These are phyloP conservation scores for Yponomeuta sedellus DNA, from an alignment of 2,888 invertebrate genomes.

Conservation along the genomic window DNA sequence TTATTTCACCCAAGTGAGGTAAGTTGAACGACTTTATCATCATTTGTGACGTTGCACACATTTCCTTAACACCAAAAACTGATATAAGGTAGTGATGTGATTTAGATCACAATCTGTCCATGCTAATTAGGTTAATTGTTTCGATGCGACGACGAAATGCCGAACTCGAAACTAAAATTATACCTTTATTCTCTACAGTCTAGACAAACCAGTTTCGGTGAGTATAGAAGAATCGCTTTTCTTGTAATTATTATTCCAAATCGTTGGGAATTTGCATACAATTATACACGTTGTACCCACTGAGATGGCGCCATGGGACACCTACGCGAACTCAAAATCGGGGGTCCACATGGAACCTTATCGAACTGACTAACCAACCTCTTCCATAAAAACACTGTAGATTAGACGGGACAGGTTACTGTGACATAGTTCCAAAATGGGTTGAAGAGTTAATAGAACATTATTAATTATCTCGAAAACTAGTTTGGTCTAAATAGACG, in stretches of 20 bases:
- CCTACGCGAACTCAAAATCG: slow-evolving; percentile 37
- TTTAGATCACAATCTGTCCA: neutral
- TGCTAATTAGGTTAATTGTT: neutral
- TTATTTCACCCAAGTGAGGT: too few species aligned
- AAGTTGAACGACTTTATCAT: too few species aligned
- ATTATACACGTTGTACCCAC: slow-evolving; percentile 46
- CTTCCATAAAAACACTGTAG: neutral
- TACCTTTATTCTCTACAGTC: neutral
- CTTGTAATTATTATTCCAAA: slow-evolving; percentile 62
- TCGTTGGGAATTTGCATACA: slow-evolving; percentile 63
- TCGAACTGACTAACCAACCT: slow-evolving; percentile 13
- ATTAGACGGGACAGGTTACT: neutral
- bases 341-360: slow-evolving; percentile 25
- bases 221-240: slow-evolving; percentile 27
- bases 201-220: neutral
- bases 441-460: slow-evolving; percentile 16
- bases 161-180: neutral
- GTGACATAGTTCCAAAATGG: slow-evolving; percentile 13
- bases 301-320: slow-evolving; percentile 47
- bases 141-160: neutral
- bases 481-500: slow-evolving; percentile 18
- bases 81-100: neutral
- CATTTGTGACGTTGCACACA: too few species aligned
- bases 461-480: slow-evolving; percentile 22
- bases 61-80: neutral